phyloP scores from a whole-genome alignment of 2,113 vertebrate species.

The Platysteira castanea region DNA sequence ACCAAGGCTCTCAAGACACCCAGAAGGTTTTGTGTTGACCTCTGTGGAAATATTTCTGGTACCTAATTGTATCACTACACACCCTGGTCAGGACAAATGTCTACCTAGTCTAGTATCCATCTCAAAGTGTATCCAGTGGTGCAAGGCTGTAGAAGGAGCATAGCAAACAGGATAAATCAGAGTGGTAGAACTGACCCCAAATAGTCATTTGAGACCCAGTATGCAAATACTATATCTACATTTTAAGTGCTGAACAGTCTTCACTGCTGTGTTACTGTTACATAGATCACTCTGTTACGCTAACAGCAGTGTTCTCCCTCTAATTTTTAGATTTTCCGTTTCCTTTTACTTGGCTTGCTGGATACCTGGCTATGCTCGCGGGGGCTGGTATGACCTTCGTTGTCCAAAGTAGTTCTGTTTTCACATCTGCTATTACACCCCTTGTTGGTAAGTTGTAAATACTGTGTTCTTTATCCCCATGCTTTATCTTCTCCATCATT shows the following conservation, averaged over 20 bases:
- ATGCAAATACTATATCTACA: not conserved
- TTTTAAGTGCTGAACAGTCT: not conserved
- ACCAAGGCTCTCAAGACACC: not conserved
- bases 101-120: not conserved
- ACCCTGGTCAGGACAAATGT: not conserved
- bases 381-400: constrained; percentile 96
- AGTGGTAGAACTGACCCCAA: not conserved
- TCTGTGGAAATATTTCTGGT: not conserved
- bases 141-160: not conserved
- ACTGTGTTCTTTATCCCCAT: not conserved
- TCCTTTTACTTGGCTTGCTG: constrained; percentile 91
- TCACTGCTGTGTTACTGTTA: not conserved
- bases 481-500: not conserved
- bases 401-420: constrained; percentile 97
- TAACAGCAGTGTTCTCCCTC: not conserved
- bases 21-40: not conserved
- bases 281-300: not conserved
- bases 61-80: not conserved
- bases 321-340: constrained; percentile 88
- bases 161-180: not conserved
- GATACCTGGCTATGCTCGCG: constrained; percentile 91
- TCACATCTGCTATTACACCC: constrained; percentile 95
- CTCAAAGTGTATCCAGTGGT: not conserved
- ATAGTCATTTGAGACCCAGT: not conserved
- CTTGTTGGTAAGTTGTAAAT: constrained; percentile 85